Evolutionary conservation across 2,113 vertebrate species (phyloP), one percentile per base, ranked within the genome.

Genomic region (Saccopteryx leptura): DNA sequence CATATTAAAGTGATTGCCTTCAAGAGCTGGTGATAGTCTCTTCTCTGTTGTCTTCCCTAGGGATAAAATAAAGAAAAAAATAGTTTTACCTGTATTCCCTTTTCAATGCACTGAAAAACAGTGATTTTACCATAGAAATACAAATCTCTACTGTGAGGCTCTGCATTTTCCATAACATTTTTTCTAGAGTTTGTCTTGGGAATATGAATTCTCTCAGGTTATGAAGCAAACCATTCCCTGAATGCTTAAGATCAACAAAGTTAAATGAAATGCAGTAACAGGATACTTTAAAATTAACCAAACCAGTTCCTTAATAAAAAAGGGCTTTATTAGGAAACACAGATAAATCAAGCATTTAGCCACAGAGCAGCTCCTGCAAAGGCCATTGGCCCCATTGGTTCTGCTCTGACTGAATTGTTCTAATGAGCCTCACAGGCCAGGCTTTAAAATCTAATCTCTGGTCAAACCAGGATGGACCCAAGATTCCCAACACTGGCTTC

Each of bases 251-350:
- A 33, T 97, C 85, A 92, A 88, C 26, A 54, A 58, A 79, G 26
- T 83, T 93, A 68, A 92, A 81, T 86, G 19, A 94, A 97, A 91
- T 86, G 26, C 8, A 87, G 4, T 75, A 68, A 63, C 1, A 46
- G n/a, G 33, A 48, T 63, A 94, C 46, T 63, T 93, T 84, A 81
- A 97, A 97, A 95, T 84, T 76, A 93, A 61, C 24, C 88, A 4
- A 94, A 86, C 3, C n/a, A 24, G 89, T 50, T 33, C 46, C 80
- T 98, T 95, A 82, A 58, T 93, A 69, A 90, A 83, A 74, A 21
- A 10, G 24, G 15, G 1, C 50, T 96, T 97, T 28, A 50, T 87
- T 84, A 71, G 26, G 61, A 96, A 96, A 66, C 11, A 74, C 56
- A 95, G 89, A 75, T 80, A 89, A 87, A 71, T 85, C 28, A 91